A percentile compares a stretch with the other conserved stretches of the same genome.
Conservation (phyloP, 2,888 invertebrate genomes). For the Colostygia pectinataria region DNA sequence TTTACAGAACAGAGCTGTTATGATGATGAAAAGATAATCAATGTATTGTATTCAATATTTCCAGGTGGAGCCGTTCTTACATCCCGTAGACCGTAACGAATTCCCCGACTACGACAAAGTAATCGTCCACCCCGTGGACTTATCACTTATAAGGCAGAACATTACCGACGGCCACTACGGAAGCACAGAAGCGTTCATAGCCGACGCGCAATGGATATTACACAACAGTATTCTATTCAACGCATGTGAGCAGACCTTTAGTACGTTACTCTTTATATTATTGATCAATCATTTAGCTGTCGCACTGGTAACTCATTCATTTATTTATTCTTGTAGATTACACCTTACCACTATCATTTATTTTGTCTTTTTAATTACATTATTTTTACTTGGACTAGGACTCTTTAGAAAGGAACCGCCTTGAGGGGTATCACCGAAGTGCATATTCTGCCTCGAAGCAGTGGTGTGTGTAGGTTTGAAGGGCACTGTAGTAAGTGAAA, state of each 20-base stretch:
- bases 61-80: constrained; percentile 90
- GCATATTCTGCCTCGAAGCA: too few relatives aligned
- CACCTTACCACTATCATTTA: not conserved
- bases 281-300: constrained; percentile 26
- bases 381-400: too few relatives aligned
- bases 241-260: constrained; percentile 85
- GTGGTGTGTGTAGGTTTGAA: too few relatives aligned
- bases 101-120: constrained; percentile 92
- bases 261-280: constrained; percentile 38
- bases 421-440: too few relatives aligned
- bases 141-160: constrained; percentile 89
- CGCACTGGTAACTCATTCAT: constrained; percentile 26
- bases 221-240: constrained; percentile 97
- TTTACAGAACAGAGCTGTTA: too few relatives aligned
- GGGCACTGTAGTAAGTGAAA: too few relatives aligned
- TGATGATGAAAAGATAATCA: not conserved
- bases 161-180: constrained; percentile 90
- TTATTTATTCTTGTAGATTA: constrained; percentile 15
- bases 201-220: constrained; percentile 96
- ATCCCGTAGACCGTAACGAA: constrained; percentile 87
- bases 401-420: too few relatives aligned
- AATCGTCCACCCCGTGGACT: constrained; percentile 94
- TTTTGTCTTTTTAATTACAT: not conserved
- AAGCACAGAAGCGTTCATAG: constrained; percentile 93
- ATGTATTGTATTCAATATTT: constrained; percentile 26